phyloP scores from a whole-genome alignment of 2,113 vertebrate genomes.

The Lota lota region DNA sequence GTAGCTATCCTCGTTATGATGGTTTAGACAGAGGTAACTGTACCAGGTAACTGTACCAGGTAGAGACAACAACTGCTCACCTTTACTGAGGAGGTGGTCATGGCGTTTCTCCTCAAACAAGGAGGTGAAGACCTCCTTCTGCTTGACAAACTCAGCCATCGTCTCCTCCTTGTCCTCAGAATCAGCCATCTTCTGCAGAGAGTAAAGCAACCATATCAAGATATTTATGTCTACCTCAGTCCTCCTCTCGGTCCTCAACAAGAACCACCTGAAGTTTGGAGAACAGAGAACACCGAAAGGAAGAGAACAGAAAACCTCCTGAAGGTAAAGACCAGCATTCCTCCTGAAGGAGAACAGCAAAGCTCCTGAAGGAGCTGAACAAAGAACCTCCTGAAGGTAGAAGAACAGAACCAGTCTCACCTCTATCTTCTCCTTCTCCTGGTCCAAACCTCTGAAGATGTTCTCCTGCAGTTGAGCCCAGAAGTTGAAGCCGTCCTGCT shows the following conservation, averaged over 20 bases:
- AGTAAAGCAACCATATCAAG: not conserved
- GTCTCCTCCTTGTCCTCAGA: slow-evolving; percentile 87
- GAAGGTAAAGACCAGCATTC: too few relatives aligned
- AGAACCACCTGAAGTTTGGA: too few relatives aligned
- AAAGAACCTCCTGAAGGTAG: too few relatives aligned
- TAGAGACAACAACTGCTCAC: slow-evolving; percentile 48
- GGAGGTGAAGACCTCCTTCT: slow-evolving; percentile 80
- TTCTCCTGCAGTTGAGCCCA: slow-evolving; percentile 88
- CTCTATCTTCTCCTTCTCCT: slow-evolving; percentile 79
- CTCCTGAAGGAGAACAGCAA: too few relatives aligned
- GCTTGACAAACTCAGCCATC: slow-evolving; percentile 81
- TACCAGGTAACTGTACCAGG: not conserved
- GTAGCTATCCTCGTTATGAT: too few relatives aligned
- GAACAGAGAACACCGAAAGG: too few relatives aligned
- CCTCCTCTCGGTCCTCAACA: too few relatives aligned
- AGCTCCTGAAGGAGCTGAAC: too few relatives aligned
- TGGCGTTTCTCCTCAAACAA: slow-evolving; percentile 94
- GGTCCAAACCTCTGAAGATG: slow-evolving; percentile 79
- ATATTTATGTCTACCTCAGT: too few relatives aligned
- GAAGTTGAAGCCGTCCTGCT: slow-evolving; percentile 89
- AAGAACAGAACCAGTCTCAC: slow-evolving; percentile 57
- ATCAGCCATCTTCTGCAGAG: slow-evolving; percentile 68
- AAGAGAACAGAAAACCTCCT: too few relatives aligned
- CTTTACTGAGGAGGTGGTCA: slow-evolving; percentile 89
- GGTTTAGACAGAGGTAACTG: too few relatives aligned